These are phyloP conservation scores for Mobula birostris DNA, from an alignment of 2,113 vertebrate species.

Conservation along the genomic window DNA sequence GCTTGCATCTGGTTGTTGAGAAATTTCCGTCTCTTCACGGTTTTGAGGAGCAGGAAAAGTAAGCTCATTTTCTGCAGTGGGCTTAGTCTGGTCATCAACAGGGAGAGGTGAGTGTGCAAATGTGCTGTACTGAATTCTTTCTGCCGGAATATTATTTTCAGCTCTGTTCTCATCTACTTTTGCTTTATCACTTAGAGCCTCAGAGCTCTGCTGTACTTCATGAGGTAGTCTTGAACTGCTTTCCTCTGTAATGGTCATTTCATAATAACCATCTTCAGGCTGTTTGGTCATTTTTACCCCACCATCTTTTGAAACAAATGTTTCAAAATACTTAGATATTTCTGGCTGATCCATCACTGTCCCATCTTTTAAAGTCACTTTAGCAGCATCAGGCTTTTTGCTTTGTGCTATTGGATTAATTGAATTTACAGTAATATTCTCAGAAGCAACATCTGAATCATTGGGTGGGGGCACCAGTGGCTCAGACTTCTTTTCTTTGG, in stretches of 20 bases:
- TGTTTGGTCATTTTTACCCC: slow-evolving; percentile 52
- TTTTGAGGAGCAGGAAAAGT: slow-evolving; percentile 41
- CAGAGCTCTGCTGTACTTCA: slow-evolving; percentile 44
- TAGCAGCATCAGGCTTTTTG: slow-evolving; percentile 9
- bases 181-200: slow-evolving; percentile 51
- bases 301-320: slow-evolving; percentile 76
- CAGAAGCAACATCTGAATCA: slow-evolving; percentile 44
- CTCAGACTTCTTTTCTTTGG: slow-evolving; percentile 45
- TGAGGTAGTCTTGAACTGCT: slow-evolving; percentile 51
- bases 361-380: slow-evolving; percentile 46
- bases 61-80: slow-evolving; percentile 61
- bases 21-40: slow-evolving; percentile 54
- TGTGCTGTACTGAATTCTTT: slow-evolving; percentile 73
- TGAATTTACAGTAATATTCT: slow-evolving; percentile 12
- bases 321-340: slow-evolving; percentile 98
- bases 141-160: slow-evolving; percentile 48
- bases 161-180: slow-evolving; percentile 41
- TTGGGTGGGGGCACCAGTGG: not conserved
- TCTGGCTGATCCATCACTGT: slow-evolving; percentile 77
- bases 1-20: not conserved
- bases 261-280: slow-evolving; percentile 83
- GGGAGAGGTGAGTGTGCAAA: slow-evolving; percentile 61
- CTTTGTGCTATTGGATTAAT: not conserved
- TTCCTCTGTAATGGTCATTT: slow-evolving; percentile 79
- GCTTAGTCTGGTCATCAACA: slow-evolving; percentile 55